Conservation (phyloP, 2,797 vertebrate genomes). For the Columba guinea region DNA sequence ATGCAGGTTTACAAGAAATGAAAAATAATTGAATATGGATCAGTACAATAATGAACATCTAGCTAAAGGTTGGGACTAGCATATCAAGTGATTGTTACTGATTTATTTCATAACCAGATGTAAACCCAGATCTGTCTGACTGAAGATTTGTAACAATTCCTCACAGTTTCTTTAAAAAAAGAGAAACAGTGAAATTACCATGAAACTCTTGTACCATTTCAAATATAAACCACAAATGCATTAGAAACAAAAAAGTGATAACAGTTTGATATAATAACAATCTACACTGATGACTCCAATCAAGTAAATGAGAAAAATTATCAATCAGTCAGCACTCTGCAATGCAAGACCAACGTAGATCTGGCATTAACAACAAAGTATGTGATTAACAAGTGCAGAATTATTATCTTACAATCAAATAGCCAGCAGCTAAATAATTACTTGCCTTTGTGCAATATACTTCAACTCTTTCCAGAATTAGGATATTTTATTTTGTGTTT, state of each 20-base stretch:
- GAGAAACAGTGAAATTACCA: background rate
- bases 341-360: background rate
- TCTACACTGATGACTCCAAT: background rate
- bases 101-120: background rate
- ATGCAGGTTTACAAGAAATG: background rate
- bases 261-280: background rate
- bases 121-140: background rate
- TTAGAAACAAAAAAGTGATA: background rate
- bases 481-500: background rate
- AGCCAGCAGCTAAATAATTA: background rate
- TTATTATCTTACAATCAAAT: background rate
- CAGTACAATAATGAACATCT: background rate
- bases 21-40: background rate
- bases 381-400: background rate
- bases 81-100: background rate
- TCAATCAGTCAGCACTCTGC: background rate
- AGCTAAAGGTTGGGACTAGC: background rate
- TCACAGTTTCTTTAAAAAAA: background rate
- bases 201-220: background rate
- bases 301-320: background rate
- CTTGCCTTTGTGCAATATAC: background rate
- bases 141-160: background rate
- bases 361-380: background rate
- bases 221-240: background rate
- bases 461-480: background rate